Percentiles rank a stretch among this genome's conserved stretches.
Evolutionary conservation across 2,888 invertebrate genomes (phyloP).

Genomic region (Drosophila anceps): DNA sequence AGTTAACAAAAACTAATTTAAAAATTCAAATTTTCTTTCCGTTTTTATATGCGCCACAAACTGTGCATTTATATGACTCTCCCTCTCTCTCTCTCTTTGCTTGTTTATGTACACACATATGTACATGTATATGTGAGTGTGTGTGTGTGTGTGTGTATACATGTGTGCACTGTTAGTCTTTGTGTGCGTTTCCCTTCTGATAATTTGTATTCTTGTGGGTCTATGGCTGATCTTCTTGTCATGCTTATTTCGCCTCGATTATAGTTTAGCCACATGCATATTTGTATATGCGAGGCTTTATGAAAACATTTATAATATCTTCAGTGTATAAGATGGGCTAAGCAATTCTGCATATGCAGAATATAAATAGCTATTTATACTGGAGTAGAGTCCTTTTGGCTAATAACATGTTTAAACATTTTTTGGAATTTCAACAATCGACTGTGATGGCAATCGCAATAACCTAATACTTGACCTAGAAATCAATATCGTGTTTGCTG

Average conservation of each 20-base stretch:
- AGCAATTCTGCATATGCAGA: background rate
- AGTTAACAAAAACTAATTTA: constrained; percentile 85
- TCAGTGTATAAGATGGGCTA: background rate
- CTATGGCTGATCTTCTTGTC: constrained; percentile 79
- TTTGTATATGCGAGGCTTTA: background rate
- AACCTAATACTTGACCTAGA: constrained; percentile 5
- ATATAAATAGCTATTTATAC: too few relatives aligned
- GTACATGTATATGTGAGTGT: constrained; percentile 20
- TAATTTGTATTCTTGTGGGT: constrained; percentile 83
- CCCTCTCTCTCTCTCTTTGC: background rate
- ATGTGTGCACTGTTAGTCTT: constrained; percentile 30
- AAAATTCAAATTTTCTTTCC: constrained; percentile 85
- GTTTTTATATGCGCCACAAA: constrained; percentile 77
- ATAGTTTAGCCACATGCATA: constrained; percentile 25
- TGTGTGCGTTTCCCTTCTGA: constrained; percentile 67
- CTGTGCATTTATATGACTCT: constrained; percentile 76
- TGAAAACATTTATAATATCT: too few relatives aligned
- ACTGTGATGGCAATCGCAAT: too few relatives aligned
- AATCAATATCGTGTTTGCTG: constrained; percentile 48
- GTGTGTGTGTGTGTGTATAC: constrained; percentile 9
- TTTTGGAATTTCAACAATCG: too few relatives aligned
- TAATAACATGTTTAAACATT: too few relatives aligned
- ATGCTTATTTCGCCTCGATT: constrained; percentile 34
- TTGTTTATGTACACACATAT: constrained; percentile 22
- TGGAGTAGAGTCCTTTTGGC: too few relatives aligned